Conservation (phyloP, 1,140 invertebrate genomes). For the Achatina immaculata region DNA sequence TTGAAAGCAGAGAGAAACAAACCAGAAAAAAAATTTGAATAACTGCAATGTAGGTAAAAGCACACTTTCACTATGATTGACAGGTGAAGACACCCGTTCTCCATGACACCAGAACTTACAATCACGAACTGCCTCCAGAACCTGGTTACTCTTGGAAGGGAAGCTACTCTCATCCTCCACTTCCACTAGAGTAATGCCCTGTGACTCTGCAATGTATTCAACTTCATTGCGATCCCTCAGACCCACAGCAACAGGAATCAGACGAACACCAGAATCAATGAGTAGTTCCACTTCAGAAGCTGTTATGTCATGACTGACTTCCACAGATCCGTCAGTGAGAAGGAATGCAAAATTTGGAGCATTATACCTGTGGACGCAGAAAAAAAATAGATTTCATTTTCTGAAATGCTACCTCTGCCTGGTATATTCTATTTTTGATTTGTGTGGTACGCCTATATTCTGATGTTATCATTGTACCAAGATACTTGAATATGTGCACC, state of each 20-base stretch:
- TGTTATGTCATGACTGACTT: constrained; percentile 53
- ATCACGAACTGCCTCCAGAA: constrained; percentile 54
- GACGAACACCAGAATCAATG: constrained; percentile 55
- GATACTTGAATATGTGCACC: too few species aligned
- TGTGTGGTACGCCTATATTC: too few species aligned
- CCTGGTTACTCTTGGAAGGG: constrained; percentile 50
- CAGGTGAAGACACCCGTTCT: too few species aligned
- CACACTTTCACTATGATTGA: too few species aligned
- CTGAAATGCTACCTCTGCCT: too few species aligned
- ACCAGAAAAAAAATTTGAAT: too few species aligned
- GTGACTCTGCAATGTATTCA: constrained; percentile 57
- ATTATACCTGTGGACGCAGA: constrained; percentile 32
- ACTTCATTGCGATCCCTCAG: constrained; percentile 55
- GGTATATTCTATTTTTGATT: too few species aligned
- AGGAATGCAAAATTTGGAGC: constrained; percentile 63
- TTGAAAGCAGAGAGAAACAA: too few species aligned
- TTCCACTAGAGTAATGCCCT: constrained; percentile 54
- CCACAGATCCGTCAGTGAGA: constrained; percentile 58
- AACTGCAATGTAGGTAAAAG: too few species aligned
- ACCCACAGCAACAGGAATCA: constrained; percentile 59
- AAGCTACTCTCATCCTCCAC: constrained; percentile 48
- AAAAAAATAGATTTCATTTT: too few species aligned
- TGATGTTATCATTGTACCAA: too few species aligned
- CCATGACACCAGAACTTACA: too few species aligned
- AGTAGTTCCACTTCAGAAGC: constrained; percentile 57